Evolutionary conservation across 2,113 vertebrate species (phyloP), one percentile per base, ranked within the genome.

Genomic region (Piliocolobus tephrosceles): DNA sequence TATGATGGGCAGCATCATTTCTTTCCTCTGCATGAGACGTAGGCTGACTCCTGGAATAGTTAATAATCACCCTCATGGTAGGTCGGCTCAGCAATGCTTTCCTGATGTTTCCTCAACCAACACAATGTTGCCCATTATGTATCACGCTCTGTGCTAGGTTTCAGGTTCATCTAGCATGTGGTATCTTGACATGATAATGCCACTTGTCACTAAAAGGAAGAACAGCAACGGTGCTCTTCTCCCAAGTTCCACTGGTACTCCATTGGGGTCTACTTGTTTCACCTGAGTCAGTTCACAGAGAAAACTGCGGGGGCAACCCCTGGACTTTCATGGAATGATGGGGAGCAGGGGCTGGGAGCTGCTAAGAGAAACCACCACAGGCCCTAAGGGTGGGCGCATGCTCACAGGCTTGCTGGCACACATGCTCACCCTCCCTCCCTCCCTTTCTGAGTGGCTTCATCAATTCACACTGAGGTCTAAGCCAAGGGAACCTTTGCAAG

Each of bases 341-440:
- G 40, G 45, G 73, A 75, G 25, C 0, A 0, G 35, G 72, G n/a
- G 20, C 5, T 4, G 23, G 61, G 64, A 32, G 47, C 57, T 45
- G 45, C 45, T 83, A 0, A n/a, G 18, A 55, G 61, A 45, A 52
- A 64, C 52, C 2, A 7, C 50, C 18, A 22, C 10, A 38, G 79
- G 45, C 17, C 68, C 32, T 6, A 6, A 1, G 1, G 8, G 12
- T 17, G 4, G 16, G 0, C 8, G 0, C 20, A 30, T 38, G 22
- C 40, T 84, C 23, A n/a, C 35, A 68, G 61, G 27, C 58, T 70
- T 45, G 22, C 47, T 64, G 61, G 27, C 38, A 32, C 23, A 25
- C 18, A 5, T 73, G 70, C 20, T 57, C 40, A 32, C 23, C 17
- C 38, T 9, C 17, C 18, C 8, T 1, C 23, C 70, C 23, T 32